phyloP scores from a whole-genome alignment of 2,113 vertebrate genomes.

The Halichoerus grypus region DNA sequence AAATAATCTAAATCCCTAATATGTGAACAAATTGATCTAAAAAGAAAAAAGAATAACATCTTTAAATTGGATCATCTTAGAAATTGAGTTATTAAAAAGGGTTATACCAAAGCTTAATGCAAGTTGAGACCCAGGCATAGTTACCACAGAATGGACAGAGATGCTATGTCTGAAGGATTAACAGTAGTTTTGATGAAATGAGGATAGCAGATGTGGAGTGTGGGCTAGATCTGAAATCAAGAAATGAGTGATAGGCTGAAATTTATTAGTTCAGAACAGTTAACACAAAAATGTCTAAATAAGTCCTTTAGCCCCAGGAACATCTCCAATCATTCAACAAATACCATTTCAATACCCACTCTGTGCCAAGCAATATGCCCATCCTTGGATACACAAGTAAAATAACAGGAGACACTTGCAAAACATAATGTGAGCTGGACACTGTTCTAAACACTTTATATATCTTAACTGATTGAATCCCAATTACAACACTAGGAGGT shows the following conservation, averaged over 20 bases:
- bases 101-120: neutral
- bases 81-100: constrained; percentile 32
- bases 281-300: neutral
- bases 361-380: neutral
- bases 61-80: constrained; percentile 41
- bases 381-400: neutral
- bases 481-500: neutral
- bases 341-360: neutral
- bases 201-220: neutral
- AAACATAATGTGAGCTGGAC: neutral
- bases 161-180: neutral
- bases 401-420: neutral
- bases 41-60: constrained; percentile 54
- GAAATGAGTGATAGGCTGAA: neutral
- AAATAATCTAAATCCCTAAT: constrained; percentile 54
- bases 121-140: neutral
- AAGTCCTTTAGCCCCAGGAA: neutral
- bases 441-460: neutral
- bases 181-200: neutral
- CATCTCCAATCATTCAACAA: neutral
- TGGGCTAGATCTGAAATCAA: neutral
- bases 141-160: neutral
- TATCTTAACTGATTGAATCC: neutral
- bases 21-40: constrained; percentile 56
- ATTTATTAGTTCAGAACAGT: neutral